Evolutionary conservation across 2,888 invertebrate species (phyloP), one percentile per base, ranked within the genome.

Genomic region (Andrena bicolor): DNA sequence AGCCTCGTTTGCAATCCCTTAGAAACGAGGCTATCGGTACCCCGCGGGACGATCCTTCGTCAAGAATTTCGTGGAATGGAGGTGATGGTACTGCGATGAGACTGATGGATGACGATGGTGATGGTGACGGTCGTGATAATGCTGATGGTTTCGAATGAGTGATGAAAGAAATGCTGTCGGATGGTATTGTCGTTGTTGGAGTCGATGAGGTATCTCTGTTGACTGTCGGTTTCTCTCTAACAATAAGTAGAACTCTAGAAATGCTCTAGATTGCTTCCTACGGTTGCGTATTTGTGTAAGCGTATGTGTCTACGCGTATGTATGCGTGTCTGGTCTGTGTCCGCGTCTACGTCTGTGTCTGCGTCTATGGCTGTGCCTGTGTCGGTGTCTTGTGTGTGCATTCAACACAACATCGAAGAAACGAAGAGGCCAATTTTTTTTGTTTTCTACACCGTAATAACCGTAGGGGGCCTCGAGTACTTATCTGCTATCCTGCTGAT

Each of bases 321-420:
- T 56, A 26, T 56, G 23, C 10, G 4, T 56, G 23, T 56, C 23
- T 13, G 56, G 23, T 56, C 23, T 10, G 23, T 26, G 56, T 56
- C 23, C 1, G 26, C 56, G 20, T 53, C 20, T 8, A 23, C 23
- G 23, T 53, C 23, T 26, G 56, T 5, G 23, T 56, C 23, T 2
- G 23, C 23, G 56, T 56, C 23, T 26, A 23, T 10, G 20, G 20
- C 20, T 53, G 53, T 53, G 23, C 2, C 53, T 53, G 51, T 51
- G 51, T 51, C 20, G 10, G 56, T 23, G 23, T 26, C 23, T 23
- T 20, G 83, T 81, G 82, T 87, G 86, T 89, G 88, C 88, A 87
- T 87, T 88, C 87, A 86, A 92, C 88, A 23, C 20, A 90, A 91
- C 90, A 90, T 90, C 85, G 89, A 90, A 86, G 84, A 87, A 90